Percentiles rank a stretch among this genome's conserved stretches.
Conservation (phyloP, 2,888 invertebrate genomes). For the Pterobdella sp. region DNA sequence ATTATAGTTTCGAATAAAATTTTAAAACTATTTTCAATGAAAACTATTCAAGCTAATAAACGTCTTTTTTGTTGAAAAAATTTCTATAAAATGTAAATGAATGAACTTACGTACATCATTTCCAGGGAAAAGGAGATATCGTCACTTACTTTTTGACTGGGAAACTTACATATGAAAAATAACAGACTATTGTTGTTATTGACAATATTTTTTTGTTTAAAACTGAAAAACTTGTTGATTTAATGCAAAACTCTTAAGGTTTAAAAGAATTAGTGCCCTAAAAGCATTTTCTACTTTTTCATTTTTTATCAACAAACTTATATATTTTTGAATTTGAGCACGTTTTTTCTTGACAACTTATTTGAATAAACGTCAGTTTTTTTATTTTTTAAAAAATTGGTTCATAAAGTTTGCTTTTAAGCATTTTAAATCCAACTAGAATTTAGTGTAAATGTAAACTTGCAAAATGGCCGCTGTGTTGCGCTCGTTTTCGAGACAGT, state of each 20-base stretch:
- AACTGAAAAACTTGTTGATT: neutral
- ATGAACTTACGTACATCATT: neutral
- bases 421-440: too few species aligned
- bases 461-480: neutral
- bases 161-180: neutral
- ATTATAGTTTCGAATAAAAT: neutral
- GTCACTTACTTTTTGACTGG: conserved; percentile 31
- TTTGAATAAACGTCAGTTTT: too few species aligned
- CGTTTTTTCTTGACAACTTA: too few species aligned
- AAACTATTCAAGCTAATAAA: neutral
- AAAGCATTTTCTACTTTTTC: neutral
- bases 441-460: conserved; percentile 13
- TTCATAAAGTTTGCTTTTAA: too few species aligned
- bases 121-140: conserved; percentile 30
- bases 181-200: neutral
- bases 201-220: neutral
- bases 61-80: neutral
- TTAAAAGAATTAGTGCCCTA: neutral
- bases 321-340: neutral
- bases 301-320: neutral
- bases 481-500: neutral
- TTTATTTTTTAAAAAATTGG: too few species aligned
- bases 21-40: neutral
- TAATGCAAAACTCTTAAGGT: neutral
- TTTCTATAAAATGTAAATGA: neutral